Percentiles rank a stretch among this genome's conserved stretches.
Evolutionary conservation across 2,888 invertebrate genomes (phyloP).

Genomic region (Andrena trimmerana): DNA sequence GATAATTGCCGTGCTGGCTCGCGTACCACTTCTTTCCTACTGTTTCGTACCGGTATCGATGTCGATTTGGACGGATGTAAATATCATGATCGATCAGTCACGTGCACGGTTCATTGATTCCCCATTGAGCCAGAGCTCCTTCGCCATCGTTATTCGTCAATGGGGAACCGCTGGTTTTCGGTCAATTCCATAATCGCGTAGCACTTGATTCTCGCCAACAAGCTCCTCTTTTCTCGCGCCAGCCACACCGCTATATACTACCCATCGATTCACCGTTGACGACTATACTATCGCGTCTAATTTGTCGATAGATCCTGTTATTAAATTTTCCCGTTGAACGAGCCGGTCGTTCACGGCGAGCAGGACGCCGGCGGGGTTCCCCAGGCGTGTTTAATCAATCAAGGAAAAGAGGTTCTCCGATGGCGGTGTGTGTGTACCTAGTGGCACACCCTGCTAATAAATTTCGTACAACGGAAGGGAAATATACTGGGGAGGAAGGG

Average conservation of each 20-base stretch:
- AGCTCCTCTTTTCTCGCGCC: background rate
- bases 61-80: constrained; percentile 49
- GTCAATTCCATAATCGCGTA: background rate
- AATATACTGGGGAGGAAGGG: constrained; percentile 27
- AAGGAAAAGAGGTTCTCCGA: constrained; percentile 46
- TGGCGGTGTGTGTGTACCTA: constrained; percentile 40
- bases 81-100: constrained; percentile 37
- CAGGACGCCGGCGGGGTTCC: constrained; percentile 21
- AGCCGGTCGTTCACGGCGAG: constrained; percentile 12
- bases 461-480: constrained; percentile 47
- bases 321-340: constrained; percentile 38
- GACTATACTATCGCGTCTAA: constrained; percentile 12
- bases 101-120: constrained; percentile 43
- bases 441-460: constrained; percentile 62
- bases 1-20: constrained; percentile 72
- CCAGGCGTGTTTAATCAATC: constrained; percentile 60
- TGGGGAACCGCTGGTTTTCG: background rate
- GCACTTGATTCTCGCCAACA: background rate
- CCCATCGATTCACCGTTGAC: constrained; percentile 4
- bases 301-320: constrained; percentile 36
- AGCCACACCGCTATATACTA: background rate
- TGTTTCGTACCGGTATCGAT: constrained; percentile 38
- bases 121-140: constrained; percentile 17
- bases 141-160: constrained; percentile 8
- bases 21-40: constrained; percentile 39